Conservation (phyloP, 2,113 vertebrate genomes). For the Ciconia stormi region DNA sequence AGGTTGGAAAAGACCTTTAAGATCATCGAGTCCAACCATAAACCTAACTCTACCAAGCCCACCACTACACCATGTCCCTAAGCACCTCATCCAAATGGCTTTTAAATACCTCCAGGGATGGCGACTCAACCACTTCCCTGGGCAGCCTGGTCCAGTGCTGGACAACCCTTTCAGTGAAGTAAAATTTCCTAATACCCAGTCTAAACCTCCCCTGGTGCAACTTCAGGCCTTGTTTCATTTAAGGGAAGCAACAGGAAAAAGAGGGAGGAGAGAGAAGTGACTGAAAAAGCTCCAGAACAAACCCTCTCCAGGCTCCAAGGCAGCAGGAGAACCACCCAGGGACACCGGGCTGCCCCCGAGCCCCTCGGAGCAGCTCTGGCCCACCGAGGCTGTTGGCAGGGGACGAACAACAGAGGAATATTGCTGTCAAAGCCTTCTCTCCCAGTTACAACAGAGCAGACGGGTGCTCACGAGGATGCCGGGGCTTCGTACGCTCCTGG, state of each 20-base stretch:
- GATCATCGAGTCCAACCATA: no score
- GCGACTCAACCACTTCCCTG: no score
- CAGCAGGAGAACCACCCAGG: background rate
- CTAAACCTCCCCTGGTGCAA: no score
- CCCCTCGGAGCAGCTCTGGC: background rate
- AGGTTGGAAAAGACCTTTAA: no score
- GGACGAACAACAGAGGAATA: background rate
- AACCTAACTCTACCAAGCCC: no score
- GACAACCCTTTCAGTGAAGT: no score
- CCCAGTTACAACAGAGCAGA: background rate
- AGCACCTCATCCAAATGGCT: no score
- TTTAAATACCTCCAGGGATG: no score
- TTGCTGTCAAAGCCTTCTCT: background rate
- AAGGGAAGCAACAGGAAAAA: background rate
- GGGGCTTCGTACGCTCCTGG: fast-evolving
- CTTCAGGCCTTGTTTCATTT: background rate
- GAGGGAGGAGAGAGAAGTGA: background rate
- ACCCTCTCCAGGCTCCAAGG: background rate
- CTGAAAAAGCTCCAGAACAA: background rate
- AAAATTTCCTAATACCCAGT: no score
- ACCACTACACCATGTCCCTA: no score
- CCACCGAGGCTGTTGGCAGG: background rate
- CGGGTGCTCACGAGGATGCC: fast-evolving
- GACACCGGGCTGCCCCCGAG: background rate
- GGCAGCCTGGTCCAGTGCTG: no score